Conservation (phyloP, 1,140 invertebrate species). For the Ceratoteleas bidentatus region DNA sequence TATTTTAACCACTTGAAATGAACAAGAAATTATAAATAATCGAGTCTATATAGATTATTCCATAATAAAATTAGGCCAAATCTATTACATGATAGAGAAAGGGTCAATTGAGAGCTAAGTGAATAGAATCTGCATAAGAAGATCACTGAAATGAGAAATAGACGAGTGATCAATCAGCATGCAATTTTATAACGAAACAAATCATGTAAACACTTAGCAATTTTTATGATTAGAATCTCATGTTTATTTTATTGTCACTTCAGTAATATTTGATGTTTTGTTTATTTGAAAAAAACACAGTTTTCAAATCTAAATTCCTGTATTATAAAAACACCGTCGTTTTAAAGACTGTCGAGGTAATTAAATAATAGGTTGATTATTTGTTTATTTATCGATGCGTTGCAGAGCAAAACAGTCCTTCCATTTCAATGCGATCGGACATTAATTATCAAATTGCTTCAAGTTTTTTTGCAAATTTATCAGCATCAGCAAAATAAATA, state of each 20-base stretch:
- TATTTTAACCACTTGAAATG: too few relatives aligned
- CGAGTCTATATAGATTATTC: background rate
- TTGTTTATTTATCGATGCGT: background rate
- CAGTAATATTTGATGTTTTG: too few relatives aligned
- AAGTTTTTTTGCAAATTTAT: background rate
- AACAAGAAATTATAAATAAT: background rate
- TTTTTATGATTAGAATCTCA: too few relatives aligned
- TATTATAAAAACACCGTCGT: too few relatives aligned
- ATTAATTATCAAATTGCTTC: slow-evolving; percentile 2
- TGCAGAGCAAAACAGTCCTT: background rate
- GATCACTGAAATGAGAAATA: slow-evolving; percentile 6
- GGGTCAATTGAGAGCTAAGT: background rate
- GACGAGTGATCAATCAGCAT: slow-evolving; percentile 23
- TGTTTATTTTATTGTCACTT: too few relatives aligned
- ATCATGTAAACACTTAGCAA: background rate
- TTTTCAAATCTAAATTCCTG: too few relatives aligned
- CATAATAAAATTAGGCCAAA: slow-evolving; percentile 20
- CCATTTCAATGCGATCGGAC: background rate
- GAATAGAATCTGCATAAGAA: too few relatives aligned
- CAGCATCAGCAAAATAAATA: background rate
- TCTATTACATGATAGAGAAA: slow-evolving; percentile 3
- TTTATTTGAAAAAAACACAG: too few relatives aligned
- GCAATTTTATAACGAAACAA: slow-evolving; percentile 3
- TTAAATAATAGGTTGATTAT: too few relatives aligned
- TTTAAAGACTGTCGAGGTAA: too few relatives aligned